These are phyloP conservation scores for Cryptoprocta ferox DNA, from an alignment of 2,797 vertebrate species.

Conservation along the genomic window DNA sequence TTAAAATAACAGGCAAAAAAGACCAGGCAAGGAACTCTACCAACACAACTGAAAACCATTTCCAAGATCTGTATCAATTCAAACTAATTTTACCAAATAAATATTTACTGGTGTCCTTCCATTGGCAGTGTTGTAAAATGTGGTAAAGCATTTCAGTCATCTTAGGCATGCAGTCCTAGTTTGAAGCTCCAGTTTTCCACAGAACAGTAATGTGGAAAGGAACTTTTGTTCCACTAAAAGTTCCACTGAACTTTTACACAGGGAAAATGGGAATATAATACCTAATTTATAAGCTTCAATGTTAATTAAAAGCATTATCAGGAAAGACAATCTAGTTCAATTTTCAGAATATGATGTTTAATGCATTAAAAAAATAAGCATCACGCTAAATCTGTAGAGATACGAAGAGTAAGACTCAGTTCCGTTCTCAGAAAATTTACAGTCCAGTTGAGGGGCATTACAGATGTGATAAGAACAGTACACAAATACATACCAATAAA, in stretches of 20 bases:
- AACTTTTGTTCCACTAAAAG: slow-evolving; percentile 15
- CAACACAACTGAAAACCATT: background rate
- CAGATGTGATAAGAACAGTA: background rate
- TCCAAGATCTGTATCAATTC: background rate
- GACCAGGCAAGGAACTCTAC: background rate
- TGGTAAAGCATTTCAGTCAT: background rate
- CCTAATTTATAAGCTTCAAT: background rate
- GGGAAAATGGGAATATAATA: background rate
- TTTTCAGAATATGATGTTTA: background rate
- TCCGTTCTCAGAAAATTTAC: background rate
- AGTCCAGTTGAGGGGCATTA: background rate
- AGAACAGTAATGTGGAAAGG: background rate
- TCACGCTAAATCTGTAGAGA: background rate
- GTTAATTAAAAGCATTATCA: slow-evolving; percentile 8
- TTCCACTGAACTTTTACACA: background rate
- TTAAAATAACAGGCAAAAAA: background rate
- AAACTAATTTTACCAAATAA: slow-evolving; percentile 1
- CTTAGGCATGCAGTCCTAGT: background rate
- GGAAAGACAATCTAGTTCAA: background rate
- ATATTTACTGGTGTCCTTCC: background rate
- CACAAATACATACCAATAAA: background rate
- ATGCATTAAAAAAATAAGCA: background rate
- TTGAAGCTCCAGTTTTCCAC: background rate
- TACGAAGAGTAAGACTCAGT: background rate
- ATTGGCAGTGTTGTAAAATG: background rate